phyloP scores from a whole-genome alignment of 2,797 vertebrate species.

The Clarias pachynema region DNA sequence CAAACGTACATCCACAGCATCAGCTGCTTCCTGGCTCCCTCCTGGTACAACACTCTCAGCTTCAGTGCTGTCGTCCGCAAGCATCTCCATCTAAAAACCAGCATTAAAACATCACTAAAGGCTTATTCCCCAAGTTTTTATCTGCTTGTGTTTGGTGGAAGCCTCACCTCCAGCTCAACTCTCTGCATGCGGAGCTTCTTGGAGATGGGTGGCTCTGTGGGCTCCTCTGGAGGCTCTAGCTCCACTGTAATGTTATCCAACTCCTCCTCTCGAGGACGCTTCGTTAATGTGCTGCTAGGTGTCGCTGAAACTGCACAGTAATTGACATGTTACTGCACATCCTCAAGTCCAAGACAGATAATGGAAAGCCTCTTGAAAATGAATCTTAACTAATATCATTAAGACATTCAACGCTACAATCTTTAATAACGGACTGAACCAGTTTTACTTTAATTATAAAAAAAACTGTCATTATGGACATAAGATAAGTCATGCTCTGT shows the following conservation, averaged over 20 bases:
- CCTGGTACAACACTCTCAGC: constrained; percentile 84
- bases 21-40: constrained; percentile 86
- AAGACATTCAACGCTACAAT: background rate
- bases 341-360: background rate
- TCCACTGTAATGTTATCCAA: constrained; percentile 81
- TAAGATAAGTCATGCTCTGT: too few species aligned
- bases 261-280: constrained; percentile 93
- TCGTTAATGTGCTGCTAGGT: constrained; percentile 84
- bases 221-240: constrained; percentile 83
- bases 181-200: constrained; percentile 91
- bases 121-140: background rate
- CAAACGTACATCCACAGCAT: constrained; percentile 83
- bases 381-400: background rate
- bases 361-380: background rate
- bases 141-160: background rate
- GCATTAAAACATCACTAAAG: background rate
- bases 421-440: background rate
- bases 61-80: constrained; percentile 87
- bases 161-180: constrained; percentile 86
- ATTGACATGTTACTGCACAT: background rate
- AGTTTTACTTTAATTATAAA: too few species aligned
- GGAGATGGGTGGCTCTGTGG: constrained; percentile 82
- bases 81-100: constrained; percentile 84
- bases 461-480: too few species aligned
- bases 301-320: constrained; percentile 85